Base-by-base conservation (phyloP, 2,113 vertebrate species). In the Romanogobio albipinnatus region DNA sequence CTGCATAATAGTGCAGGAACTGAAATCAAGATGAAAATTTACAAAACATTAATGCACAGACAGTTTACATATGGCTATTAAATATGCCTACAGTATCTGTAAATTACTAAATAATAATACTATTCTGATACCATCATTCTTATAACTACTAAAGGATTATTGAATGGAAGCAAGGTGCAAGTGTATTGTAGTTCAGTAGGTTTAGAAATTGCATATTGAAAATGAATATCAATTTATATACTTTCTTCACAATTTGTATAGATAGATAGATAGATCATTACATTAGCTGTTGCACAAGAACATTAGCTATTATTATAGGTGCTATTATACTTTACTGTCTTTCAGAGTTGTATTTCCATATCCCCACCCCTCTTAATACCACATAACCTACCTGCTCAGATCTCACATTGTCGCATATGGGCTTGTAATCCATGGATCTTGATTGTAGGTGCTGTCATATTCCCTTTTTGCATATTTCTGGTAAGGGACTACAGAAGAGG, bases 1-100 rank as follows among this genome's bases (percentile, higher is more conserved):
- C 79, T 53, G 45, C 51, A 70, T 8, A 43, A 66, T 58, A 82
- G 29, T 24, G 47, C 74, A 79, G 76, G 45, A 49, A 56, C 51
- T 78, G 78, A 86, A 84, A 86, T 74, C 47, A 84, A 86, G 33
- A 85, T 24, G 33, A 84, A 73, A 68, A 84, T 59, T 70, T n/a
- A 29, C 33, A 9, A 17, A 39, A 0, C 2, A 76, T 51, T 7
- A 83, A 59, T 17, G 13, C 22, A 73, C 9, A 59, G 45, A 64
- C 7, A 10, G 3, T 39, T 39, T 39, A 68, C 59, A 77, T 39
- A 4, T 56, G 26, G 1, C 22, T 17, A 71, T 71, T 43, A 43
- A 71, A 62, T 76, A 29, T 49, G 39, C 39, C 39, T 39, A 49
- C 33, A 64, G 15, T 61, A 78, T 71, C 36, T 43, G 1, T 71